A percentile compares a stretch with the other conserved stretches of the same genome.
Conservation (phyloP, 2,797 vertebrate genomes). For the Dromococcyx pavoninus region DNA sequence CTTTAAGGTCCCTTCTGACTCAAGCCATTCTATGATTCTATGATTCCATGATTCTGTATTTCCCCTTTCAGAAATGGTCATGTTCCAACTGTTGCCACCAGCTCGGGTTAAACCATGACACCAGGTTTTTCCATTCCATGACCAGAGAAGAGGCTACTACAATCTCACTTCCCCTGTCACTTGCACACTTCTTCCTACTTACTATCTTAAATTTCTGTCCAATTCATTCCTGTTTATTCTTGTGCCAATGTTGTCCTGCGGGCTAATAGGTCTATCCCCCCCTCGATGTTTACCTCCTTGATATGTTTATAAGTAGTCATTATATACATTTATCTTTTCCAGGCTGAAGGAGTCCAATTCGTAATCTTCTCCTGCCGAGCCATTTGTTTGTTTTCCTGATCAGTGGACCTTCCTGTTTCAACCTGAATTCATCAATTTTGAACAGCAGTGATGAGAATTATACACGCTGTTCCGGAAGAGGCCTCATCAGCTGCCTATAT, state of each 20-base stretch:
- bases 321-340: not conserved
- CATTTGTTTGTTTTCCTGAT: not conserved
- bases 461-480: not conserved
- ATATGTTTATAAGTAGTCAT: not conserved
- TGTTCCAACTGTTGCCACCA: not conserved
- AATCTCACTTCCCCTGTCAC: not conserved
- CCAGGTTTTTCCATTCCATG: not conserved
- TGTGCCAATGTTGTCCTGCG: not conserved
- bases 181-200: not conserved
- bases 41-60: not conserved
- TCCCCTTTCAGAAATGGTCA: not conserved
- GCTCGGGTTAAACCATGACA: not conserved
- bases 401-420: not conserved
- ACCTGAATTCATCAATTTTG: not conserved
- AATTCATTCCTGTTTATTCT: not conserved
- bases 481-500: not conserved
- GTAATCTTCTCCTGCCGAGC: not conserved
- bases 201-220: not conserved
- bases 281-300: not conserved
- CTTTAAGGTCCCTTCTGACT: too few species aligned
- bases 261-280: not conserved
- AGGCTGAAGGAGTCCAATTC: not conserved
- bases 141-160: not conserved
- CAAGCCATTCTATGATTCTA: too few species aligned
- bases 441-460: not conserved